phyloP scores from a whole-genome alignment of 2,113 vertebrate species.

The Xenopus laevis region DNA sequence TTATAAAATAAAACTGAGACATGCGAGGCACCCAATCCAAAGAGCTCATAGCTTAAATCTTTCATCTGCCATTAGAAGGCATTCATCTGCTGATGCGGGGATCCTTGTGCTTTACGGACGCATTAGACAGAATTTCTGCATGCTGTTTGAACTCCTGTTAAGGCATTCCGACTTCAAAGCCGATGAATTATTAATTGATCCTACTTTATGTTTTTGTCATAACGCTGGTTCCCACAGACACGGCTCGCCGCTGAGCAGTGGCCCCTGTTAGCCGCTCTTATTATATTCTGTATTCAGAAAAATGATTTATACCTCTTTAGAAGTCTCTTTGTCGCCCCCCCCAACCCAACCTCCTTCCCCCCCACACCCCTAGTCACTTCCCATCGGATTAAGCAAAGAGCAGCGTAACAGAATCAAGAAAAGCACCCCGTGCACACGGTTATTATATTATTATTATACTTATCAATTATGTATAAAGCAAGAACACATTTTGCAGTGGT shows the following conservation, averaged over 20 bases:
- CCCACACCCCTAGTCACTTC: no score
- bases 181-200: conserved; percentile 37
- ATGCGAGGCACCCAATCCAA: conserved; percentile 3
- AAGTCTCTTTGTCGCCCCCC: no score
- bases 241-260: background rate
- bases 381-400: no score
- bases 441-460: no score
- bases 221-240: background rate
- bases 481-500: background rate
- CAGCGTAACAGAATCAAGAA: no score
- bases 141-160: conserved; percentile 42
- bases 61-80: conserved; percentile 29
- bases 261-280: background rate
- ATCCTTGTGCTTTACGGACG: conserved; percentile 16
- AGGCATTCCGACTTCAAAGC: conserved; percentile 34
- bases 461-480: no score
- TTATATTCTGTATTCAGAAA: background rate
- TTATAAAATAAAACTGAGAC: conserved; percentile 13
- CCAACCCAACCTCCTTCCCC: no score
- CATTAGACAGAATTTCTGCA: conserved; percentile 36
- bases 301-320: background rate
- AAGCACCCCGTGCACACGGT: no score
- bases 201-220: conserved; percentile 29
- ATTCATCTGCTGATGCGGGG: conserved; percentile 24
- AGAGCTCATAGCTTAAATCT: conserved; percentile 23